A percentile compares a stretch with the other conserved stretches of the same genome.
These are phyloP conservation scores for Zophobas atratus DNA, from an alignment of 1,140 invertebrate genomes.

Conservation along the genomic window DNA sequence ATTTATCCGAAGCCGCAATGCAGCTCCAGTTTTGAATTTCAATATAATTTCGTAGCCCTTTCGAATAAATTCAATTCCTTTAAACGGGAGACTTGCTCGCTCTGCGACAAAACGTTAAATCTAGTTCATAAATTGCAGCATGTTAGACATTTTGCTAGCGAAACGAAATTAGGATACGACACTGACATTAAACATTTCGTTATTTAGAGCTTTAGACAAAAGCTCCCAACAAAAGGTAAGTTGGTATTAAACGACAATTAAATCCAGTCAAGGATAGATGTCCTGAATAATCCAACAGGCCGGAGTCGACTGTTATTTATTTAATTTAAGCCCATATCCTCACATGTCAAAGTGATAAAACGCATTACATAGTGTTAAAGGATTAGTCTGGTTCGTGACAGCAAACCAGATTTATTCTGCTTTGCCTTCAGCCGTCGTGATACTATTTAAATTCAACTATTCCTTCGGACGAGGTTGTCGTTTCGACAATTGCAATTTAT, in stretches of 20 bases:
- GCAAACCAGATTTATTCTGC: constrained; percentile 36
- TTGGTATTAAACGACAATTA: constrained; percentile 39
- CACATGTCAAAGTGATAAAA: constrained; percentile 41
- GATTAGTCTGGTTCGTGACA: constrained; percentile 38
- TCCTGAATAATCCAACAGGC: constrained; percentile 27
- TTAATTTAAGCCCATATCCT: constrained; percentile 42
- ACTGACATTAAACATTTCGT: constrained; percentile 26
- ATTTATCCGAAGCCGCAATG: constrained; percentile 7
- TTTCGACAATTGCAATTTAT: constrained; percentile 32
- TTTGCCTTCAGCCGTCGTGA: constrained; percentile 10
- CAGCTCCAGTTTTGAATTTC: constrained; percentile 4
- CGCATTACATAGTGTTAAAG: constrained; percentile 40
- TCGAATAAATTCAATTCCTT: constrained; percentile 16
- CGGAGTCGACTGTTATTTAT: constrained; percentile 39
- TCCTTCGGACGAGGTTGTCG: constrained; percentile 4
- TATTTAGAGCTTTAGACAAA: constrained; percentile 21
- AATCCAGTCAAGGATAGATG: constrained; percentile 36
- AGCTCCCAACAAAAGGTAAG: constrained; percentile 22
- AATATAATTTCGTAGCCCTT: constrained; percentile 8
- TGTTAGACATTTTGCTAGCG: constrained; percentile 2
- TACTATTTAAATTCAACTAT: constrained; percentile 29
- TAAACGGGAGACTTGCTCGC: background rate
- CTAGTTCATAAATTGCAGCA: constrained; percentile 12
- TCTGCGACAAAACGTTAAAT: constrained; percentile 19
- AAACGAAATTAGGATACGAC: constrained; percentile 25